Evolutionary conservation across 2,888 invertebrate genomes (phyloP), one percentile per base, ranked within the genome.

Genomic region (Lasioglossum calceatum): DNA sequence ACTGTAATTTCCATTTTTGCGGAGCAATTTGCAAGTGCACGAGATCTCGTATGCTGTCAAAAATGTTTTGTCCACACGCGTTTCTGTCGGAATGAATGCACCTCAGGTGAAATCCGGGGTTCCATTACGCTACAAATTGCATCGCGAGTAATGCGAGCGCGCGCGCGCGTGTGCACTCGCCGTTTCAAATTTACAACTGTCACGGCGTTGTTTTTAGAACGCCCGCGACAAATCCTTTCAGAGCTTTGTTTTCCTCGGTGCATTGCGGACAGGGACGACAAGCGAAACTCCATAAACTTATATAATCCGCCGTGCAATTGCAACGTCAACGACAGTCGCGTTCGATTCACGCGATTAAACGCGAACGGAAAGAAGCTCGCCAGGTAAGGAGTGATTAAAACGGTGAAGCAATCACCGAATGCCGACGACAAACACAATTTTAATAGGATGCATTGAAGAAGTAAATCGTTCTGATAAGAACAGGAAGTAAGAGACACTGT

Each of bases 221-320:
- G 32, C 8, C 3, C 67, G 23, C 42, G 70, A 32, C 70, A 77
- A 23, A 77, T 47, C 36, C 64, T 73, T 77, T 77, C 64, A 27
- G 36, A 19, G 73, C 44, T 82, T 77, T 82, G 61, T 61, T 77
- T 77, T 72, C 64, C 58, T n/a, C 61, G 61, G 61, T 16, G 61
- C 61, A 12, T 27, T 27, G 61, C 61, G 61, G 61, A 61, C 61
- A 27, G 61, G 14, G 14, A 61, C 14, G 61, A 74, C 72, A 47
- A 77, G 67, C 72, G 67, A 39, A 74, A 80, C 72, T 79, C 61
- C 61, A 32, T 50, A 47, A 50, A 77, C 47, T 85, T 80, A 80
- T 79, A 61, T 80, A 84, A 85, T 77, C 73, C 75, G 61, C 36
- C 36, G 61, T 23, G 61, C 74, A 84, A 79, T 85, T 61, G 42